Evolutionary conservation across 2,888 invertebrate genomes (phyloP).

Genomic region (Homarus gammarus): DNA sequence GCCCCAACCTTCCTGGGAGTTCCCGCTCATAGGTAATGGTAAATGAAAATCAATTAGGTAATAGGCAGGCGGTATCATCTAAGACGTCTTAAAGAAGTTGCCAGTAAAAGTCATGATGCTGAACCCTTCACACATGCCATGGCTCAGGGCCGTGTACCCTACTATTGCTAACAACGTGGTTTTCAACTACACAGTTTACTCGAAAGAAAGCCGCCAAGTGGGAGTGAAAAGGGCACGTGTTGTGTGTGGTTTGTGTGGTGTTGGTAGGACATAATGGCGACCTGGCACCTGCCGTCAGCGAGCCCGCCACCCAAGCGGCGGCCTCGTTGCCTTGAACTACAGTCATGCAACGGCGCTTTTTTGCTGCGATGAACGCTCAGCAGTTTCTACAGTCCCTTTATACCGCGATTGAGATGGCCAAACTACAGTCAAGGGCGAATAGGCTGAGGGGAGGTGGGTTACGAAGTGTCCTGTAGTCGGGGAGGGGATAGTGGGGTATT

Average conservation of each 20-base stretch:
- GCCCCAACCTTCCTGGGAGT: conserved; percentile 46
- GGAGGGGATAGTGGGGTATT: background rate
- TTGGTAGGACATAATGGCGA: background rate
- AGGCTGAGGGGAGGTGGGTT: background rate
- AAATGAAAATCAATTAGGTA: conserved; percentile 68
- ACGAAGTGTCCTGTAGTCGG: background rate
- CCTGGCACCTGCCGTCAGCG: conserved; percentile 49
- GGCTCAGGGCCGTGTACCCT: background rate
- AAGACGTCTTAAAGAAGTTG: conserved; percentile 35
- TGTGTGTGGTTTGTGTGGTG: background rate
- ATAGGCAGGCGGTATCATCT: conserved; percentile 60
- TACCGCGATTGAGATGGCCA: background rate
- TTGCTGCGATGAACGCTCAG: conserved; percentile 26
- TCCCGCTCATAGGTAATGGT: conserved; percentile 43
- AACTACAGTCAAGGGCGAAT: background rate
- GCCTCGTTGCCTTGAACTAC: conserved; percentile 47
- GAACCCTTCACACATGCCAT: background rate
- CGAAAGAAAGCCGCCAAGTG: background rate
- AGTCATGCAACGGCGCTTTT: conserved; percentile 43
- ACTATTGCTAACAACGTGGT: background rate
- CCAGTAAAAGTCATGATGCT: background rate
- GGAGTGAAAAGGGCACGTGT: background rate
- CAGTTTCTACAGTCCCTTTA: conserved; percentile 24
- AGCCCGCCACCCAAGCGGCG: conserved; percentile 56
- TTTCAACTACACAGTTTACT: background rate